Base-by-base conservation (phyloP, 2,797 vertebrate genomes). In the Triplophysa yarkandensis region DNA sequence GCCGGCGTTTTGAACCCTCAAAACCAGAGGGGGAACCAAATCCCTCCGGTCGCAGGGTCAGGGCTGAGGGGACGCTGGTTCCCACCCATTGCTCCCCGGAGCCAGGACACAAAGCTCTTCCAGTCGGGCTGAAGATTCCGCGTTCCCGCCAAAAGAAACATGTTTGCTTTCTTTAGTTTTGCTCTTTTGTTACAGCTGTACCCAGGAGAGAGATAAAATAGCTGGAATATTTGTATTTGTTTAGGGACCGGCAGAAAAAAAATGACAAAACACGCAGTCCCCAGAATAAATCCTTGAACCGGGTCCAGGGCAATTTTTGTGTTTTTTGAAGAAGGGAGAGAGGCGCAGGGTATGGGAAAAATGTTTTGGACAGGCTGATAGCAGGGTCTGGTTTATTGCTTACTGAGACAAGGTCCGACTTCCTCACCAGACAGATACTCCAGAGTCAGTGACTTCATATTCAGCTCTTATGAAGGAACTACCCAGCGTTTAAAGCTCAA, bases 241-340 rank as follows among this genome's bases (percentile, higher is more conserved):
- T 87, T 83, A 88, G 86, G 86, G 87, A 89, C 87, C 78, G 41
- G 76, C 80, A 80, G 87, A 86, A 86, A 86, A 48, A 75, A 78
- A 78, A 72, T 78, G 69, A 72, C 69, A 73, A 80, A 76, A 79
- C 77, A 74, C 68, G 81, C 70, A 30, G 89, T 91, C 87, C 69
- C 86, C 87, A 89, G 89, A 92, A 91, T 90, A 91, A 86, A 90
- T 86, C 84, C 87, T 89, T 90, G 86, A 91, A 91, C 89, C 86
- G 85, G 83, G 86, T 88, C 81, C 86, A 84, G 83, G 87, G 88
- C 84, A 83, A 85, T 81, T 61, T 83, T 78, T 77, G 72, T 78
- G 66, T 82, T 80, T 83, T 80, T 79, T 84, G 76, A 66, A 73
- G 17, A 65, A 67, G 46, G 83, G 54, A 78, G 68, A 9, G 58